A percentile compares a stretch with the other conserved stretches of the same genome.
Conservation (phyloP, 2,797 vertebrate genomes). For the Onychomys arenicola region DNA sequence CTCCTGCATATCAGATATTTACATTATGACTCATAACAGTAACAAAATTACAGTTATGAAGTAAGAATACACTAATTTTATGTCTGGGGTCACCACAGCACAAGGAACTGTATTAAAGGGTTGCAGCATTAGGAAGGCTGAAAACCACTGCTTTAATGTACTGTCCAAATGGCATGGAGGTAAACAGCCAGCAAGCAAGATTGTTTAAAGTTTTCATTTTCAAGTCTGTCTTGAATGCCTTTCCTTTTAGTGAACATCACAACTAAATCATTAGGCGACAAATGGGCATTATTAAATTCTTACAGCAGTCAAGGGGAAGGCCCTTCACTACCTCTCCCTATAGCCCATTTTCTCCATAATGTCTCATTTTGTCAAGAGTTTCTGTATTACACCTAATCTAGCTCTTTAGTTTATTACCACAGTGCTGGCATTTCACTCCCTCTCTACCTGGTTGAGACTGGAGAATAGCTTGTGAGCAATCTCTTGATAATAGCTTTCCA, state of each 20-base stretch:
- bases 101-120: background rate
- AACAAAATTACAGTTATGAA: background rate
- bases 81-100: background rate
- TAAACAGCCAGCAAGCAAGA: background rate
- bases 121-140: background rate
- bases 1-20: background rate
- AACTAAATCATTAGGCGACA: slow-evolving; percentile 60
- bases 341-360: slow-evolving; percentile 16
- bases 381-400: background rate
- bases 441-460: slow-evolving; percentile 7
- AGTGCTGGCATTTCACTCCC: background rate
- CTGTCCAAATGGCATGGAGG: background rate
- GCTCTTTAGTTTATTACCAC: background rate
- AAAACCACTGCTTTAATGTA: background rate
- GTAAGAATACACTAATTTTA: background rate
- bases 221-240: slow-evolving; percentile 6
- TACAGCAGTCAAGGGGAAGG: background rate
- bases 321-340: background rate
- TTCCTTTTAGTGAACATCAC: slow-evolving; percentile 55
- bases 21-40: background rate
- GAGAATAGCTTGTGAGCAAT: slow-evolving; percentile 62
- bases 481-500: slow-evolving; percentile 65
- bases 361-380: slow-evolving; percentile 49
- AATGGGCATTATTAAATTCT: slow-evolving; percentile 37
- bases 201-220: slow-evolving; percentile 46